Conservation (phyloP, 2,888 invertebrate species). For the Holacanthella duospinosa region DNA sequence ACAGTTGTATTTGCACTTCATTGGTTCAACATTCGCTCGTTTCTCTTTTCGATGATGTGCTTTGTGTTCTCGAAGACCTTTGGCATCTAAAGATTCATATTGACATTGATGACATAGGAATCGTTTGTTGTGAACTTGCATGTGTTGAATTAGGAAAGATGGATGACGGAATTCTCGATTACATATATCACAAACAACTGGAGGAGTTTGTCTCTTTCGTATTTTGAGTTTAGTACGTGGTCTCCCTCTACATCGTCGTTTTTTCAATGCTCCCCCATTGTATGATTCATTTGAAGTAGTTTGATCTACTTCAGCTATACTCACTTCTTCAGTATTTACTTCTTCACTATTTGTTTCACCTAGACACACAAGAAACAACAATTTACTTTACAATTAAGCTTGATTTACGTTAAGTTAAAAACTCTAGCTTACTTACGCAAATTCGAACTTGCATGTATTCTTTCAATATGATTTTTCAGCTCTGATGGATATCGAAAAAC, state of each 20-base stretch:
- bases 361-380: too few species aligned
- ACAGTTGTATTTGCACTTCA: conserved; percentile 5
- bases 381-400: too few species aligned
- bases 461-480: background rate
- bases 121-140: background rate
- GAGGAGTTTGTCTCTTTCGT: background rate
- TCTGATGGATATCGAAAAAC: conserved; percentile 1
- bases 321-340: too few species aligned
- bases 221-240: background rate
- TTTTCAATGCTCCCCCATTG: background rate
- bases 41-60: background rate
- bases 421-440: too few species aligned
- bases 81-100: background rate
- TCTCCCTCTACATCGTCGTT: background rate
- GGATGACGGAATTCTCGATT: background rate
- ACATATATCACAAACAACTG: background rate
- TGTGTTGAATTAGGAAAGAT: background rate
- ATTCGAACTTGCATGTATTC: background rate
- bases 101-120: background rate
- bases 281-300: background rate
- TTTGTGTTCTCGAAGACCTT: conserved; percentile 5
- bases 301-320: too few species aligned
- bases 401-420: too few species aligned
- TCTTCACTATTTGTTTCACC: too few species aligned
- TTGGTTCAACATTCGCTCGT: background rate